Evolutionary conservation across 2,113 vertebrate genomes (phyloP).

Genomic region (Paradoxurus hermaphroditus): DNA sequence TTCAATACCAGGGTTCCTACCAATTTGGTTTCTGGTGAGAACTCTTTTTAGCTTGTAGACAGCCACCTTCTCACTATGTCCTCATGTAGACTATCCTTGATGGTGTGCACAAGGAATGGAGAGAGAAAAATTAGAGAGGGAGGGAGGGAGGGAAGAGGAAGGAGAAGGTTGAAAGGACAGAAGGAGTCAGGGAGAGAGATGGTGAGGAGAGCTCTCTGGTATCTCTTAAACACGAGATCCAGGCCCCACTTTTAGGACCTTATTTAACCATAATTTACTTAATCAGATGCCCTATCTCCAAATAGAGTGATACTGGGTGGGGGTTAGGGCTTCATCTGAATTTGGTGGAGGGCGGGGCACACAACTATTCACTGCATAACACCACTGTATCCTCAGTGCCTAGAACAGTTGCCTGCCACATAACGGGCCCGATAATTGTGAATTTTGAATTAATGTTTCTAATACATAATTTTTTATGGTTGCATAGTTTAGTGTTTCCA

Average conservation of each 20-base stretch:
- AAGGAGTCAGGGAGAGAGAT: background rate
- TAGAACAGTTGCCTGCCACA: background rate
- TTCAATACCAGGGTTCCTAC: background rate
- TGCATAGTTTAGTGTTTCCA: background rate
- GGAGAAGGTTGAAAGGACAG: background rate
- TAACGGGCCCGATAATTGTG: background rate
- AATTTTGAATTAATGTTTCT: slow-evolving; percentile 23
- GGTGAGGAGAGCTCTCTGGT: background rate
- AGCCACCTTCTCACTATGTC: background rate
- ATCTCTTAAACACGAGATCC: background rate
- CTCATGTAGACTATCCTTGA: background rate
- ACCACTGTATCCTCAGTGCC: background rate
- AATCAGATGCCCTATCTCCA: background rate
- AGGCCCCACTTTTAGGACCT: background rate
- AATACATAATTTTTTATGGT: slow-evolving; percentile 3
- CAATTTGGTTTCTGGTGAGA: background rate
- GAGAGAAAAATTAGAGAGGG: background rate
- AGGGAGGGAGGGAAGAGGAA: background rate
- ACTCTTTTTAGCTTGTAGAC: background rate
- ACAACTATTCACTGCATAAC: background rate
- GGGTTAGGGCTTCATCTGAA: background rate
- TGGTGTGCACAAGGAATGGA: background rate
- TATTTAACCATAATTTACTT: background rate
- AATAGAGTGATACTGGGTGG: background rate
- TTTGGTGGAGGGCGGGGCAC: background rate